A percentile compares a stretch with the other conserved stretches of the same genome.
Evolutionary conservation across 2,113 vertebrate genomes (phyloP).

Genomic region (Vidua chalybeata): DNA sequence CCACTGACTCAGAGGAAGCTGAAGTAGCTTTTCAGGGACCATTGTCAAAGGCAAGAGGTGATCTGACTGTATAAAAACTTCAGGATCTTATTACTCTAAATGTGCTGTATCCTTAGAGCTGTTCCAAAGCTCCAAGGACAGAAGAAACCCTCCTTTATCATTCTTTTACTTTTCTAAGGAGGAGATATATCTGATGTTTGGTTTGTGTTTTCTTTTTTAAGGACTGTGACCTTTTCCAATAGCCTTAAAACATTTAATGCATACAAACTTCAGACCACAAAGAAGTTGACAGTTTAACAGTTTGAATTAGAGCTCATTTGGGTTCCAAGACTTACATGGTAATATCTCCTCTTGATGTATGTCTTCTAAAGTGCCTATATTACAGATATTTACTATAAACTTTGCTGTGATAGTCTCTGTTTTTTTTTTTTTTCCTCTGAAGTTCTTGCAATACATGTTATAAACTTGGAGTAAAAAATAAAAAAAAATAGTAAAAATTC

Average conservation of each 20-base stretch:
- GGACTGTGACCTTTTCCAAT: slow-evolving; percentile 24
- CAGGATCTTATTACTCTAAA: neutral
- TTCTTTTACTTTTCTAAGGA: neutral
- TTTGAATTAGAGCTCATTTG: slow-evolving; percentile 27
- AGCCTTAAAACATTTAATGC: slow-evolving; percentile 14
- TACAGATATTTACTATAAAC: neutral
- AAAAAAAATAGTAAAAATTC: neutral
- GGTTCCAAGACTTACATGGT: neutral
- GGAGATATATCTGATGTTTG: neutral
- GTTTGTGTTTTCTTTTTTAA: neutral
- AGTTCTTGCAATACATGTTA: neutral
- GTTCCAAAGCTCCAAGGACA: neutral
- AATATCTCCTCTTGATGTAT: neutral
- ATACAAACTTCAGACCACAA: neutral
- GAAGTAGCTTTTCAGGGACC: slow-evolving; percentile 53
- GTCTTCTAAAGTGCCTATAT: neutral
- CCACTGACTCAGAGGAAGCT: slow-evolving; percentile 56
- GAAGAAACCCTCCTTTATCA: neutral
- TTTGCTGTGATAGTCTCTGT: neutral
- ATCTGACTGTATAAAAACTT: slow-evolving; percentile 15
- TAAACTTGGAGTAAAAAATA: neutral
- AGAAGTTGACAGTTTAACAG: neutral
- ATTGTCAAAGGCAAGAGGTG: slow-evolving; percentile 51
- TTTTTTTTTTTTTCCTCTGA: neutral
- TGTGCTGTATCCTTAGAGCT: neutral